Base-by-base conservation (phyloP, 64 coral and sea anemone species). In the Porites australiensis region DNA sequence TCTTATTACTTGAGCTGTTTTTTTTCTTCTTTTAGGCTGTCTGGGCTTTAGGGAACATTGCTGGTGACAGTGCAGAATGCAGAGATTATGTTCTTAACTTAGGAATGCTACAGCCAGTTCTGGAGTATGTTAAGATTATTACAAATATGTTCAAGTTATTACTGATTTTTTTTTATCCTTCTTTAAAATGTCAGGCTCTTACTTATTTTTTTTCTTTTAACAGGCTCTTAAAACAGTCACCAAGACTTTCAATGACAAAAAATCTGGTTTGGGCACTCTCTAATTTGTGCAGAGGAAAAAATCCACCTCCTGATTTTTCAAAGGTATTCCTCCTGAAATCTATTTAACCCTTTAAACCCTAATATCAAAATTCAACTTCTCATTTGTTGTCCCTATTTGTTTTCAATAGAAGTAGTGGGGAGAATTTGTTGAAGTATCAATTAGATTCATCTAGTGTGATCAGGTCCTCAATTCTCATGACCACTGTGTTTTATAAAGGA, bases 31-130 rank as follows among this genome's bases (percentile, higher is more conserved):
- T 73, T 16, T 74, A 95, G 91, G 98, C 98, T 20, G 98, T 99
- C 4, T 96, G 98, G 98, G 98, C 98, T 15, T 85, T 99, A 44
- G 98, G 98, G 10, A 99, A 99, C 79, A 96, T 99, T 79, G 98
- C 98, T 67, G 98, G 98, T 72, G 98, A 99, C 50, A 99, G 98
- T 89, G 94, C 98, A 4, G 94, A 99, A 52, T 99, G 98, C 47
- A 77, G 98, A 77, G 98, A 99, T 84, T 99, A 94, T 92, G 98
- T 99, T 54, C 84, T 99, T 45, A 93, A 89, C 37, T 93, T 92
- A 63, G 92, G 94, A 21, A 95, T 99, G 83, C 77, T 99, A 51
- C 50, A 85, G 43, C 98, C 98, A 47, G 77, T 96, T 57, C 68
- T 99, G 22, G 82, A 94, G 94, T 96, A 96, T 82, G 94, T 83